These are phyloP conservation scores for Drosophila aldrichi DNA, from an alignment of 2,888 invertebrate genomes.

Conservation along the genomic window DNA sequence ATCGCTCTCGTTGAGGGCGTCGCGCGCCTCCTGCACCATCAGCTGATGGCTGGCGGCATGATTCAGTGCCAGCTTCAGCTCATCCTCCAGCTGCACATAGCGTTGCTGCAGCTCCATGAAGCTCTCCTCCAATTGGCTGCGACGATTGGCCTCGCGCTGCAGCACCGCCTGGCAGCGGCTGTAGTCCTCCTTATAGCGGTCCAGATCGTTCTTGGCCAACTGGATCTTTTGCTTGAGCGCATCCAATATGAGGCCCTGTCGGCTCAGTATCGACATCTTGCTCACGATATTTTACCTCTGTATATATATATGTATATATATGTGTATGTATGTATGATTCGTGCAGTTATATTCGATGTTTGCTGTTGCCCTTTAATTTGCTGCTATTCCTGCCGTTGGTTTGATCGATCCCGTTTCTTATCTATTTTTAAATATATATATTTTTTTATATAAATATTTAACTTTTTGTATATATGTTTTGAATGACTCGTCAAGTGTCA, in stretches of 20 bases:
- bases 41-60: not conserved
- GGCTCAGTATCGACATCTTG: not conserved
- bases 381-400: not conserved
- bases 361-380: not conserved
- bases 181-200: conserved; percentile 19
- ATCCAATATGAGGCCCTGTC: conserved; percentile 14
- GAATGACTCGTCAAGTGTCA: not conserved
- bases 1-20: conserved; percentile 7
- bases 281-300: not conserved
- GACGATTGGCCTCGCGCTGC: not conserved
- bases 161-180: conserved; percentile 14
- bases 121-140: conserved; percentile 1
- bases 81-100: conserved; percentile 12
- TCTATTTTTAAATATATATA: not conserved
- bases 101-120: conserved; percentile 6
- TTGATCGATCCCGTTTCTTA: not conserved
- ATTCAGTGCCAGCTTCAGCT: conserved; percentile 2
- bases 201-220: conserved; percentile 17
- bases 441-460: not conserved
- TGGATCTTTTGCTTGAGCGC: conserved; percentile 20
- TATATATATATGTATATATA: too few species aligned
- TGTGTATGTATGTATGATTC: not conserved
- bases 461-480: not conserved
- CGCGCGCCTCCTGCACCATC: conserved; percentile 5
- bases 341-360: not conserved